Conservation (phyloP, 2,888 invertebrate genomes). For the Hypolimnas misippus region DNA sequence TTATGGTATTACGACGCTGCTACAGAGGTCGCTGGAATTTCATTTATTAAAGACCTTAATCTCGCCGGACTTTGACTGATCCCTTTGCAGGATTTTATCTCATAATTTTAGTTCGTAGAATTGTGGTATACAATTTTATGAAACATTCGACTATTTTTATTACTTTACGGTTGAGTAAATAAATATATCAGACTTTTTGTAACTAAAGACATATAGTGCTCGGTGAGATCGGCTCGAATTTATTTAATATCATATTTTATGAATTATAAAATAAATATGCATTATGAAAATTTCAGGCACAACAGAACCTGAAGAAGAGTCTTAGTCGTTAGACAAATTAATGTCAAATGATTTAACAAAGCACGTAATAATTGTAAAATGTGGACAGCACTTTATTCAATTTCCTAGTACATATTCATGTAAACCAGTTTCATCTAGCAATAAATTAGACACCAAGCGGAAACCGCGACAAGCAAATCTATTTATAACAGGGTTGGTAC, state of each 20-base stretch:
- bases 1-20: conserved; percentile 23
- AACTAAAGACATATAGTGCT: too few species aligned
- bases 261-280: neutral
- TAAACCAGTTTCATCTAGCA: conserved; percentile 19
- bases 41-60: conserved; percentile 56
- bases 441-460: conserved; percentile 26
- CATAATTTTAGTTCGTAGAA: conserved; percentile 25
- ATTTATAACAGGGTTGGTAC: conserved; percentile 22
- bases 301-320: too few species aligned
- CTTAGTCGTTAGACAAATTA: too few species aligned
- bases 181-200: too few species aligned
- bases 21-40: conserved; percentile 54
- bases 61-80: conserved; percentile 52
- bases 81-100: conserved; percentile 32
- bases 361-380: conserved; percentile 13
- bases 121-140: conserved; percentile 19
- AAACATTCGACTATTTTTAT: conserved; percentile 1
- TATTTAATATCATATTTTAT: too few species aligned
- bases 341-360: conserved; percentile 5
- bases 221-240: too few species aligned
- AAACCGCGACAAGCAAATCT: conserved; percentile 28
- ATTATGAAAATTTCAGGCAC: neutral
- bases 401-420: conserved; percentile 17
- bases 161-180: too few species aligned
- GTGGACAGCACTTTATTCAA: conserved; percentile 6